Base-by-base conservation (phyloP, 2,113 vertebrate genomes). In the Urocynchramus pylzowi region DNA sequence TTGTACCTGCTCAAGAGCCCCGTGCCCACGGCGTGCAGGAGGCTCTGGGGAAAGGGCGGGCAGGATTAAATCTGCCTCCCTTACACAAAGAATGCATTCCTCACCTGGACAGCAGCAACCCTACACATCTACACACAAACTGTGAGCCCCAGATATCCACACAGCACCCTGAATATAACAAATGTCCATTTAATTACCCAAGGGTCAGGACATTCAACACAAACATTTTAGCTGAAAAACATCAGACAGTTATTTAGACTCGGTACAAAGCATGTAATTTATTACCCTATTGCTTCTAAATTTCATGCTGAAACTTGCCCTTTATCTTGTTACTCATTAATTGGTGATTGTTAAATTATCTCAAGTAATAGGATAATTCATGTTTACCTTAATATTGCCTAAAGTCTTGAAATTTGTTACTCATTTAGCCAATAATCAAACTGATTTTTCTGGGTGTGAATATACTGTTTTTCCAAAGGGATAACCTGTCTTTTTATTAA, bases 1-100 rank as follows among this genome's bases (percentile, higher is more conserved):
- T 22, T 2, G 31, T 4, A 41, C 15, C 52, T 50, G 60, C 8
- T n/a, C 79, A 16, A 14, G 31, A 59, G 33, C 15, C 17, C 44
- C 4, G 44, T 11, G 61, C 75, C 76, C 28, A 13, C 31, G 7
- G 16, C 0, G 0, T 0, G n/a, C 20, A n/a, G 59, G 70, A 54
- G 45, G 22, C 56, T 50, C 69, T 9, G 8, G 42, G 35, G 9
- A 63, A 82, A 69, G 33, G 71, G 5, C 2, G 31, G 69, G 24
- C 14, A n/a, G 22, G 26, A 45, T 41, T 4, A 7, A 9, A 74
- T 13, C 54, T 61, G 45, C n/a, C n/a, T 69, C 30, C 45, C 28
- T 5, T 7, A 16, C 4, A 53, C 8, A 9, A 37, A 35, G 7
- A 69, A 41, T 1, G 7, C 13, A 24, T 11, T 81, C 61, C 64